Evolutionary conservation across 2,888 invertebrate species (phyloP), one percentile per base, ranked within the genome.

Genomic region (Galerucella nymphaeae): DNA sequence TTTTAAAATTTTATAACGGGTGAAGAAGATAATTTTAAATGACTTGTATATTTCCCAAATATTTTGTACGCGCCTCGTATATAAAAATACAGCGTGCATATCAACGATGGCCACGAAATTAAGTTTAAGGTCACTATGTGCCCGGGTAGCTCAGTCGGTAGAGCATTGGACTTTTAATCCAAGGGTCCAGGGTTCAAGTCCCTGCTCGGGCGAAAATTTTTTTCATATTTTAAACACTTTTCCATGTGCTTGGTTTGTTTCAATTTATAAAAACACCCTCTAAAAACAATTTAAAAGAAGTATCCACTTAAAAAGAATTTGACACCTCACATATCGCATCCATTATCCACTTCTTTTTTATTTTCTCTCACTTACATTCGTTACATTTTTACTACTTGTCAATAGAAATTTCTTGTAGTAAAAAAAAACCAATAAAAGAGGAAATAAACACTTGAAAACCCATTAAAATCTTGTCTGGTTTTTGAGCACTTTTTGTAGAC

Each of bases 131-230:
- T 0, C 9, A 10, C 1, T 50, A 53, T n/a, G 10, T 75, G 90
- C 91, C 90, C 90, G 90, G 91, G 90, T 91, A 91, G 91, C 91
- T 91, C 91, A 91, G 91, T 91, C 90, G 91, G 91, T 91, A 91
- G 91, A 91, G 91, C 91, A 90, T 91, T 91, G 90, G 91, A 90
- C 91, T 91, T 91, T 91, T 91, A 91, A 91, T 91, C 91, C 91
- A 91, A 91, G 91, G 91, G 91, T 91, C 91, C 91, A 91, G 91
- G 91, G 91, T 91, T 91, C 74, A 74, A 74, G 74, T 74, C 74
- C 74, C 71, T 73, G 67, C 71, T 74, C 74, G 74, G 74, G 74
- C 53, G 53, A 16, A 8, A n/a, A n/a, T n/a, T 18, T 18, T 53
- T 53, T 53, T 18, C 2, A 18, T n/a, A 14, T 48, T 14, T 14